These are phyloP conservation scores for Zaprionus taronus DNA, from an alignment of 1,140 invertebrate species.

Conservation along the genomic window DNA sequence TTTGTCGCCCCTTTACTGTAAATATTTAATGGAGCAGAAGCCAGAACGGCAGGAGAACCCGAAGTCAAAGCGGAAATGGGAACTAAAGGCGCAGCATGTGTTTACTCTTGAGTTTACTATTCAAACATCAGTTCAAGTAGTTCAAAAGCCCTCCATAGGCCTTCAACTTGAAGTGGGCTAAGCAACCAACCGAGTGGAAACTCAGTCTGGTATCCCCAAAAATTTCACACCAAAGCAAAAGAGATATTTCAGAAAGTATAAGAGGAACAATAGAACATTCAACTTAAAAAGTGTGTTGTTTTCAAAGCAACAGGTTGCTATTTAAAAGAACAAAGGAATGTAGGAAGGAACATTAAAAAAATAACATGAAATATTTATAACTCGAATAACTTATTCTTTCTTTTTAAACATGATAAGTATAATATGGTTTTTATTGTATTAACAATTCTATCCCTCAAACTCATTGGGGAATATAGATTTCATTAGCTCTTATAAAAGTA, in stretches of 20 bases:
- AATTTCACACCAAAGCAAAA: background rate
- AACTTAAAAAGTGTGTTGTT: background rate
- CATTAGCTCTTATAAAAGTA: background rate
- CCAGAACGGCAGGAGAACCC: constrained; percentile 61
- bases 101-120: constrained; percentile 38
- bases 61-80: background rate
- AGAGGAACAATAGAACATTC: background rate
- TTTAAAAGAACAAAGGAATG: too few species aligned
- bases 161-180: background rate
- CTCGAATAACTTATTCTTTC: too few species aligned
- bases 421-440: too few species aligned
- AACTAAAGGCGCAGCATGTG: constrained; percentile 20
- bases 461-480: background rate
- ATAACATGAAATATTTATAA: too few species aligned
- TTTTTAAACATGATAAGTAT: too few species aligned
- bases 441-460: too few species aligned
- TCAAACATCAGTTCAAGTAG: constrained; percentile 25
- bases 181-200: constrained; percentile 3
- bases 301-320: background rate
- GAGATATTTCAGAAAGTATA: background rate
- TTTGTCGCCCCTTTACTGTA: constrained; percentile 67
- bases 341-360: too few species aligned
- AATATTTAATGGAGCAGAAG: constrained; percentile 80
- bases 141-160: background rate
- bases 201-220: background rate